Evolutionary conservation across 2,888 invertebrate species (phyloP), one percentile per base, ranked within the genome.

Genomic region (Andricus curvator): DNA sequence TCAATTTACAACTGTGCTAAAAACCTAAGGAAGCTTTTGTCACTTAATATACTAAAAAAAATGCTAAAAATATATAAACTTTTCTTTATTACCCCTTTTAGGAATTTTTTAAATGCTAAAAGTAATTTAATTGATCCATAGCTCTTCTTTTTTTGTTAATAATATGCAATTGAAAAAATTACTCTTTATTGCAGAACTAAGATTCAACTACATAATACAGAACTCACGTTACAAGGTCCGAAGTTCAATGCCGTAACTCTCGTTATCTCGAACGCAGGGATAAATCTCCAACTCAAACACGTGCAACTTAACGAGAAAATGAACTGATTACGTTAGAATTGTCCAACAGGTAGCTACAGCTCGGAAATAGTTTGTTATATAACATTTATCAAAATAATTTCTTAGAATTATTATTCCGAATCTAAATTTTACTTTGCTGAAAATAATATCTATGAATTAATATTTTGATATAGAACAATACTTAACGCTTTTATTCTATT

Each of bases 231-330:
- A 77, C 80, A 82, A 81, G 83, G 85, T 85, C 86, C 86, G 83
- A 87, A 80, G 88, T 86, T 88, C 87, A 87, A 82, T 85, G 86
- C 78, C 84, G 79, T 81, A 79, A 85, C 84, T 83, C 80, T 80
- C 51, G 65, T 77, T 82, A 80, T 80, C 78, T 68, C 33, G 15
- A 44, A 41, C 48, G 41, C 48, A 5, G n/a, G 51, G 77, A 74
- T 74, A 74, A 74, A 74, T 74, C 74, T 74, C 51, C 37, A 37
- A 17, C 33, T 74, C 22, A 60, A 77, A 67, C 80, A 82, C 78
- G 81, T 79, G 79, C 56, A 51, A 65, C 29, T 64, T 64, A 29
- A 48, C 33, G 33, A 74, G 56, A 56, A 33, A 37, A 74, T 56
- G 20, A 74, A 37, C 74, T 25, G 56, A 74, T 74, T 74, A 51